Evolutionary conservation across 2,797 vertebrate genomes (phyloP).

Genomic region (Acipenser ruthenus): DNA sequence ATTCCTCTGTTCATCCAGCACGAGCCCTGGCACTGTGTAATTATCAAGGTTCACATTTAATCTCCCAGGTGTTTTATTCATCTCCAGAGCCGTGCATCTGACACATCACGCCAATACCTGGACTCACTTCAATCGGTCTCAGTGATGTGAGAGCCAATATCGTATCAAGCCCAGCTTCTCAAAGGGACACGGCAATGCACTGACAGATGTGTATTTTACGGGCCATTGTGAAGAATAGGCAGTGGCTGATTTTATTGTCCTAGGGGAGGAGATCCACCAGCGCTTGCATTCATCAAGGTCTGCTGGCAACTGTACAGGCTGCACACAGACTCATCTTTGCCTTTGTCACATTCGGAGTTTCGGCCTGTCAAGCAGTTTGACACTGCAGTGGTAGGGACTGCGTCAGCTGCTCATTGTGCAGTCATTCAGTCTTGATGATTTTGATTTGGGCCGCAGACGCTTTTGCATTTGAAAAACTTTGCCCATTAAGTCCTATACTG

Average conservation of each 20-base stretch:
- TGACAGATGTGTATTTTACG: slow-evolving; percentile 31
- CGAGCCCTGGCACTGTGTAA: slow-evolving; percentile 21
- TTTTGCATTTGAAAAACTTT: slow-evolving; percentile 10
- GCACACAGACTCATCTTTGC: slow-evolving; percentile 26
- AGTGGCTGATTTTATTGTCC: slow-evolving; percentile 28
- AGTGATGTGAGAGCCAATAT: slow-evolving; percentile 32
- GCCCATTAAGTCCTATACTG: slow-evolving; percentile 8
- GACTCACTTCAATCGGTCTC: slow-evolving; percentile 32
- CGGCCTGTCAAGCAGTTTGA: slow-evolving; percentile 31
- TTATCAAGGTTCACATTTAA: slow-evolving; percentile 26
- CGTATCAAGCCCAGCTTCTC: slow-evolving; percentile 27
- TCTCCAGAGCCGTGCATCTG: slow-evolving; percentile 31
- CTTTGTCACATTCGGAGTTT: slow-evolving; percentile 30
- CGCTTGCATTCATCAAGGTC: slow-evolving; percentile 39
- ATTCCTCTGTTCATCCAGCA: slow-evolving; percentile 27
- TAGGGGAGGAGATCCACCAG: slow-evolving; percentile 34
- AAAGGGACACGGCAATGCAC: slow-evolving; percentile 17
- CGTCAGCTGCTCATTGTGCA: slow-evolving; percentile 20
- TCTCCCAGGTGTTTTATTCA: slow-evolving; percentile 40
- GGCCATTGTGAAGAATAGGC: slow-evolving; percentile 29
- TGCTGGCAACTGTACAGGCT: slow-evolving; percentile 24
- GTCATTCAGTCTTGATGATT: slow-evolving; percentile 21
- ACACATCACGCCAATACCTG: slow-evolving; percentile 34
- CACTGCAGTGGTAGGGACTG: slow-evolving; percentile 11
- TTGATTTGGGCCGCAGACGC: slow-evolving; percentile 13